These are phyloP conservation scores for Camelus dromedarius DNA, from an alignment of 2,113 vertebrate genomes.

Conservation along the genomic window DNA sequence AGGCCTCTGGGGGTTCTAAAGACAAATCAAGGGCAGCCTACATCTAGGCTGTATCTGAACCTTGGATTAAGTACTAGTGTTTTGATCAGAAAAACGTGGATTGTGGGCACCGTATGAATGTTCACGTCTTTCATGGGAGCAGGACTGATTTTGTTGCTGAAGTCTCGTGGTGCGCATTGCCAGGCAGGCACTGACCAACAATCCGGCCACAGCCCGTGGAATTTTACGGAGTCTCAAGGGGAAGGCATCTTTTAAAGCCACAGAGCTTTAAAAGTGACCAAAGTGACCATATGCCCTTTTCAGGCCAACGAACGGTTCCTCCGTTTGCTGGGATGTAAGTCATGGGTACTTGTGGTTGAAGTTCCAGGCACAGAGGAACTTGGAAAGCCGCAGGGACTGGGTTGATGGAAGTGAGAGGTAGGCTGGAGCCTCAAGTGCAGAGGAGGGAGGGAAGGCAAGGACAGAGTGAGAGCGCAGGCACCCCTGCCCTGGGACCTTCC, in stretches of 20 bases:
- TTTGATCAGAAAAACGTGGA: not conserved
- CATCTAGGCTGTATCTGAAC: not conserved
- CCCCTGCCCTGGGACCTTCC: not conserved
- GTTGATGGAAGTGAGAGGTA: not conserved
- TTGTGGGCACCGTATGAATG: not conserved
- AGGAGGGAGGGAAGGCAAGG: too few species aligned
- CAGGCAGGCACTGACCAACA: not conserved
- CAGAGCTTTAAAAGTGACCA: too few species aligned
- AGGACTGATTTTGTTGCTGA: too few species aligned
- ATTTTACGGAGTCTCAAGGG: too few species aligned
- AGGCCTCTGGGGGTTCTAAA: too few species aligned
- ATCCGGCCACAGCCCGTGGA: accelerated
- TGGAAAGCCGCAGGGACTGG: too few species aligned
- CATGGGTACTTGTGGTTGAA: accelerated
- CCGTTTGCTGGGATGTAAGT: not conserved
- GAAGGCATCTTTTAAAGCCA: not conserved
- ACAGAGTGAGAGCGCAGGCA: accelerated
- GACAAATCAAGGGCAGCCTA: not conserved
- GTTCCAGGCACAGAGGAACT: not conserved
- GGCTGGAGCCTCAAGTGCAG: not conserved
- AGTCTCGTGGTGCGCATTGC: not conserved
- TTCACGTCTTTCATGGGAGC: not conserved
- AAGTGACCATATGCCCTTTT: accelerated
- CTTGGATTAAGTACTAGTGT: not conserved
- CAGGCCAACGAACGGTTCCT: not conserved